These are phyloP conservation scores for Saxidomus purpurata DNA, from an alignment of 1,140 invertebrate genomes.

Conservation along the genomic window DNA sequence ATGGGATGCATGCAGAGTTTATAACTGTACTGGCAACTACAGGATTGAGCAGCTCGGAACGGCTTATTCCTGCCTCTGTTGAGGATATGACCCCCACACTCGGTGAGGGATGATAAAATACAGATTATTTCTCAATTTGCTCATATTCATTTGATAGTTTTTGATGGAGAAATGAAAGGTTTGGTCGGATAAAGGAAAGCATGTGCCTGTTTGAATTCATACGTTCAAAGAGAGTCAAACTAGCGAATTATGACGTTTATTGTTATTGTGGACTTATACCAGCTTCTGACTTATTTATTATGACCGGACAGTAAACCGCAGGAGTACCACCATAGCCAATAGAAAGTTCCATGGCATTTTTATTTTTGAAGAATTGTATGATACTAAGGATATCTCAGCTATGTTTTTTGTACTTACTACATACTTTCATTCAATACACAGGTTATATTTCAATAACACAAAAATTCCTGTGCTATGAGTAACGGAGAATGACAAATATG, in stretches of 20 bases:
- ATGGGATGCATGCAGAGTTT: too few species aligned
- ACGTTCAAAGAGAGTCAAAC: neutral
- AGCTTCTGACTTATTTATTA: neutral
- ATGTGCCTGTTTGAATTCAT: neutral
- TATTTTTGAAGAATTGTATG: too few species aligned
- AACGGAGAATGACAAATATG: too few species aligned
- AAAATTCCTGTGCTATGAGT: too few species aligned
- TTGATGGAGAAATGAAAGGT: conserved; percentile 51
- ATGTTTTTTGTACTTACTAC: too few species aligned
- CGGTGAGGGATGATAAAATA: conserved; percentile 59
- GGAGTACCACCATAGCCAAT: neutral
- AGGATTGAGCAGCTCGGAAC: too few species aligned
- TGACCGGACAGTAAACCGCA: neutral
- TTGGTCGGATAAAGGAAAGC: neutral
- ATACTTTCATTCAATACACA: too few species aligned
- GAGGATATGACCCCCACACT: conserved; percentile 27
- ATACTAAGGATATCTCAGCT: too few species aligned
- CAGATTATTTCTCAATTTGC: conserved; percentile 64
- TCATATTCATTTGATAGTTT: conserved; percentile 45
- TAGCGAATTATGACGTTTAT: neutral
- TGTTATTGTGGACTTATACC: conserved; percentile 20
- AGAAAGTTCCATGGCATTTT: too few species aligned
- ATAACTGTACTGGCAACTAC: too few species aligned
- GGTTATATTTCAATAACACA: too few species aligned
- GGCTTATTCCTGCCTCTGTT: too few species aligned